Evolutionary conservation across 2,797 vertebrate genomes (phyloP), one percentile per base, ranked within the genome.

Genomic region (Salarias fasciatus): DNA sequence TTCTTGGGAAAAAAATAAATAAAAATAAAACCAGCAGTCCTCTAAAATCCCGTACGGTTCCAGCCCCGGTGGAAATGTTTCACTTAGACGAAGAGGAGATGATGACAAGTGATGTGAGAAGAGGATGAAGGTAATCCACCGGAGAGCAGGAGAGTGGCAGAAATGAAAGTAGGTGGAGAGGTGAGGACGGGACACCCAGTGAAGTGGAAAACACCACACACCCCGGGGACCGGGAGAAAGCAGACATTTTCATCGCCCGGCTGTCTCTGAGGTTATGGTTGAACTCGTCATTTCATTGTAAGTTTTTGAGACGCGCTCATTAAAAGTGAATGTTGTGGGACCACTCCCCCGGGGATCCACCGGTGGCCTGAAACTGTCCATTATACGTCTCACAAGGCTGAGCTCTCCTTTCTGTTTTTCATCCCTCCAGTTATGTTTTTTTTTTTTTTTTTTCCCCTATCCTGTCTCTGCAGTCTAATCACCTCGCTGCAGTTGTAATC

Each of bases 131-230:
- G 72, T 74, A 65, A 73, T 71, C 82, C 74, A 66, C 59, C 0
- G 15, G 74, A 66, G 76, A 76, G 30, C 2, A 40, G 63, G 63
- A 48, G 38, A 67, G 64, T 53, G 33, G 11, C 29, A 75, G 54
- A 63, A 77, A 55, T 0, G 45, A 53, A 59, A 48, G 29, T 62
- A 72, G 62, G 55, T 4, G 18, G 54, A 70, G 63, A 74, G 83
- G 75, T 69, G 70, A 75, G 61, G 47, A 86, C n/a, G 59, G 74
- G 77, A 77, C 58, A 58, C 38, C 64, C 57, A 83, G 68, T 74
- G 72, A 75, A 77, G 72, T 69, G 75, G 79, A 86, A 85, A 83
- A 81, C 70, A 76, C 51, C 54, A 59, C 28, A 59, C 33, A 45
- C 75, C 33, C 76, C 11, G 35, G 69, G 72, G 71, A 81, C 8